Conservation (phyloP, 2,797 vertebrate species). For the Hydrophis major region DNA sequence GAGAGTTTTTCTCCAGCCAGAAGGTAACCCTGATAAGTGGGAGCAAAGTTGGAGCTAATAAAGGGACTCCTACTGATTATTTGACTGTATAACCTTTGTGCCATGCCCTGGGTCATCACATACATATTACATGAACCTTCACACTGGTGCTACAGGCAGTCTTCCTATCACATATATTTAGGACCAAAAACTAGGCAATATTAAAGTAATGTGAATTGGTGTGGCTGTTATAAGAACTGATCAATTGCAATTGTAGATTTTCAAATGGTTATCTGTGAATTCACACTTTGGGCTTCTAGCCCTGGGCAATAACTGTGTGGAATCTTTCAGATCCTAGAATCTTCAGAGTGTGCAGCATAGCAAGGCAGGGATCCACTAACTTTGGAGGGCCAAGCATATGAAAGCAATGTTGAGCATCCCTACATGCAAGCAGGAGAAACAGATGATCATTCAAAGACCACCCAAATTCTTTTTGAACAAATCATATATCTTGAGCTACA, state of each 20-base stretch:
- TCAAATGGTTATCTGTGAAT: background rate
- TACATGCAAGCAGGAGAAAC: background rate
- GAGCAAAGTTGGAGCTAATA: too few species aligned
- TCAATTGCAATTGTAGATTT: background rate
- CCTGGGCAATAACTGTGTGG: background rate
- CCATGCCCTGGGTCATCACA: too few species aligned
- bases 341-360: background rate
- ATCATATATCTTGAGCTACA: background rate
- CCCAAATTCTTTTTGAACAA: background rate
- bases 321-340: background rate
- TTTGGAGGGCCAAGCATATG: background rate
- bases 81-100: too few species aligned
- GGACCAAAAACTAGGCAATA: background rate
- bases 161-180: background rate
- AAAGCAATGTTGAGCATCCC: background rate
- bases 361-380: background rate
- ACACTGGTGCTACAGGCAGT: background rate
- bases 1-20: too few species aligned
- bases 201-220: background rate
- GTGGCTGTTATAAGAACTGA: background rate
- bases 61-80: too few species aligned
- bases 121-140: background rate
- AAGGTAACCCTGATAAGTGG: too few species aligned
- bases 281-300: background rate
- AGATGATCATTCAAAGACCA: background rate